phyloP scores from a whole-genome alignment of 2,113 vertebrate genomes.

The human (Homo sapiens) region DNA sequence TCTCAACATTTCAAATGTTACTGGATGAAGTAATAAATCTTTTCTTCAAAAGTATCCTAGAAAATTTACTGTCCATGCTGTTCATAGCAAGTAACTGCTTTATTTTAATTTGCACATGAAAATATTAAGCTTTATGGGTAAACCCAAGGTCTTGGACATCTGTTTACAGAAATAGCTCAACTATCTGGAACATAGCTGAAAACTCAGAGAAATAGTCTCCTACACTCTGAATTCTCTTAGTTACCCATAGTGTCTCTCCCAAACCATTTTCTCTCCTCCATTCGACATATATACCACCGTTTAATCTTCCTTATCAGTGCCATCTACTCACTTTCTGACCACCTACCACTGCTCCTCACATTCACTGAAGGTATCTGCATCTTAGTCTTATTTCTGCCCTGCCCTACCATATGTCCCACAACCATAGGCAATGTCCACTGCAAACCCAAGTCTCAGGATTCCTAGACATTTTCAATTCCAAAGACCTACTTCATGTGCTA shows the following conservation, averaged over 20 bases:
- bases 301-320: not conserved
- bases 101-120: not conserved
- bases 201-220: not conserved
- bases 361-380: not conserved
- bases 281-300: not conserved
- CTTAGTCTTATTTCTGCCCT: not conserved
- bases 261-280: not conserved
- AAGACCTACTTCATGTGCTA: not conserved
- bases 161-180: not conserved
- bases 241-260: not conserved
- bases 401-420: not conserved
- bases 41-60: not conserved
- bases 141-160: not conserved
- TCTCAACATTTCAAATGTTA: conserved; percentile 23
- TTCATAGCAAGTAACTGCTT: not conserved
- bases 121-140: not conserved
- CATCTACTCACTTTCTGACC: not conserved
- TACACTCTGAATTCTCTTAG: not conserved
- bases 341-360: not conserved
- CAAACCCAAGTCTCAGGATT: not conserved
- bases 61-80: not conserved
- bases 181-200: not conserved
- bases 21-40: not conserved
- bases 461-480: not conserved
- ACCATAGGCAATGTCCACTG: not conserved